Base-by-base conservation (phyloP, 2,113 vertebrate genomes). In the Phrynosoma blainvillii region DNA sequence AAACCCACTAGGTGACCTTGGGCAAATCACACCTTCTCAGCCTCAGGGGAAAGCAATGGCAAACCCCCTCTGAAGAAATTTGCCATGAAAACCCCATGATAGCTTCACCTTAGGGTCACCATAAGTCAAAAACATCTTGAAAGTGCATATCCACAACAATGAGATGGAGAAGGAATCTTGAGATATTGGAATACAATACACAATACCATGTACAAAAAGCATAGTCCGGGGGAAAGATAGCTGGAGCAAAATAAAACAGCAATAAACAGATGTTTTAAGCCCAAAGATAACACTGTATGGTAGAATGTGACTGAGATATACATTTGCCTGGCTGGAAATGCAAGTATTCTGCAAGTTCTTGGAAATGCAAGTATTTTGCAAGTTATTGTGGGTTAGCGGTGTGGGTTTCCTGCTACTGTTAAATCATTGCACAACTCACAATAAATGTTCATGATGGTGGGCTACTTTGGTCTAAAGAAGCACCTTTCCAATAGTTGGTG, bases 401-500 rank as follows among this genome's bases (percentile, higher is more conserved):
- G 11, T n/a, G 13, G 4, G 18, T 21, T 75, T 85, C 59, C 54
- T 25, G 2, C 0, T 30, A 21, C 14, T 36, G 21, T 2, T 89
- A 77, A 90, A 68, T 89, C 78, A 30, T 32, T 74, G 78, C 5
- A 2, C 40, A 84, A 47, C 14, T 2, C 1, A 70, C 11, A 56
- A 66, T 18, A 85, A 89, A 52, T 79, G 76, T 80, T 27, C 71
- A n/a, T 36, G 89, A 23, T 56, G 84, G 68, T 25, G 78, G 62
- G 86, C 32, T 77, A 21, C 25, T 73, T 30, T 74, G 8, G 32
- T 91, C 7, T 20, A 14, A 54, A 73, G 68, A 47, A 52, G 54
- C 5, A 85, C 20, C 25, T 84, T 80, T 1, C 27, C 52, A 4
- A 0, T 59, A 23, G 56, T 77, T 86, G 6, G 6, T 16, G 27